Evolutionary conservation across 92 coral and sea anemone species (phyloP).

Genomic region (Metridium senile): DNA sequence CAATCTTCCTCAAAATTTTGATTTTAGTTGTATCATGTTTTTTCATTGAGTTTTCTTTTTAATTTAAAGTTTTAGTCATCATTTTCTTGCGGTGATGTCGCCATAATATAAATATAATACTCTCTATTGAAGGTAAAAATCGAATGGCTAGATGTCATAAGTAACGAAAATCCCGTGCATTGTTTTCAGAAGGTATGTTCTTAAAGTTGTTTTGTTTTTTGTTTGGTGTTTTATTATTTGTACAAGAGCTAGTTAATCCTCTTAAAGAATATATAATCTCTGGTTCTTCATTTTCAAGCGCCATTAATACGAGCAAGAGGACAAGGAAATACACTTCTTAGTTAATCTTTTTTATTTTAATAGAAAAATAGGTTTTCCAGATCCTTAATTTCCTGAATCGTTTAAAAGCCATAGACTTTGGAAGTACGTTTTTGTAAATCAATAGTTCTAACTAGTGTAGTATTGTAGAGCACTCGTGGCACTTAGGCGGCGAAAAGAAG

Average conservation of each 20-base stretch:
- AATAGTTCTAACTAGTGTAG: too few species aligned
- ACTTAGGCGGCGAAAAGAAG: too few species aligned
- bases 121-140: too few species aligned
- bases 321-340: constrained; percentile 30
- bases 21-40: too few species aligned
- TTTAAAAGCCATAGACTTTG: background rate
- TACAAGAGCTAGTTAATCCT: constrained; percentile 19
- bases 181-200: constrained; percentile 3
- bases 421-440: too few species aligned
- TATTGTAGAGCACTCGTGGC: too few species aligned
- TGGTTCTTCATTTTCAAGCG: constrained; percentile 26
- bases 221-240: constrained; percentile 12
- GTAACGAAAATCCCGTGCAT: background rate
- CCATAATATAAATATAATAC: too few species aligned
- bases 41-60: too few species aligned
- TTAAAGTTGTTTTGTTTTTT: constrained; percentile 19
- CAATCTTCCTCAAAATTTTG: too few species aligned
- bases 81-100: too few species aligned
- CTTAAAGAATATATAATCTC: constrained; percentile 9
- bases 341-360: constrained; percentile 21
- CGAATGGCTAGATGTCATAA: too few species aligned
- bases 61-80: too few species aligned
- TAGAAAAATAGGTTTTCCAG: constrained; percentile 2
- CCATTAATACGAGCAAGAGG: constrained; percentile 21
- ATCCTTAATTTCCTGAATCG: background rate